Conservation (phyloP, 2,797 vertebrate species). For the Acrocephalus scirpaceus region DNA sequence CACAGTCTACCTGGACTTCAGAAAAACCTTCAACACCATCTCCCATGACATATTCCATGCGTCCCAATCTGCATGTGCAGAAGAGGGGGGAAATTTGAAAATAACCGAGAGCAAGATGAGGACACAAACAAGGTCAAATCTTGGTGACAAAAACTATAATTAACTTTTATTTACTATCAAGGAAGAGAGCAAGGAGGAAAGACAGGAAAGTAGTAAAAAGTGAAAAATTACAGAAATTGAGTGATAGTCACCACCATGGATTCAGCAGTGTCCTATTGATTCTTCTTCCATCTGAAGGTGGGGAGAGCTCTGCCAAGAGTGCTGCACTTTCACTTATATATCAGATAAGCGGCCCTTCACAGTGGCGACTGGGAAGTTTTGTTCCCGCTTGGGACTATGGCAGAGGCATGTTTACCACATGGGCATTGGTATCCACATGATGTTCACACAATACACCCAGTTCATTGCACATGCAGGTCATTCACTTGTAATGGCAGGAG, state of each 20-base stretch:
- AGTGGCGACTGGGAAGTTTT: background rate
- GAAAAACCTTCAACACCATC: background rate
- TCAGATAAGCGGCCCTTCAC: background rate
- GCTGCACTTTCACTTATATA: background rate
- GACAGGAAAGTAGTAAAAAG: background rate
- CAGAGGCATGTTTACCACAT: background rate
- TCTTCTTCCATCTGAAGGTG: background rate
- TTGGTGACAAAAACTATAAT: background rate
- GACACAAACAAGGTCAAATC: rapidly evolving
- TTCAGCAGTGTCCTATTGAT: rapidly evolving
- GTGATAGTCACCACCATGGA: background rate
- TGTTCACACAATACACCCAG: background rate
- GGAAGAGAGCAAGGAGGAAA: background rate
- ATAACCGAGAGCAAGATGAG: rapidly evolving
- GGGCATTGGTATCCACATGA: background rate
- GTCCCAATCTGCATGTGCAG: background rate
- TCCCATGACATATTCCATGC: background rate
- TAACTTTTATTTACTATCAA: background rate
- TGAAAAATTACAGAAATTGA: rapidly evolving
- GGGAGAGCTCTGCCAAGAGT: background rate
- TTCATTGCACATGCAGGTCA: background rate
- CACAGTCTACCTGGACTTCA: background rate
- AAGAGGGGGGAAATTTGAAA: background rate
- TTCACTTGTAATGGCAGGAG: background rate
- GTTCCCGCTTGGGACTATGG: background rate